Evolutionary conservation across 2,888 invertebrate species (phyloP), one percentile per base, ranked within the genome.

Genomic region (Sclerodermus sp.): DNA sequence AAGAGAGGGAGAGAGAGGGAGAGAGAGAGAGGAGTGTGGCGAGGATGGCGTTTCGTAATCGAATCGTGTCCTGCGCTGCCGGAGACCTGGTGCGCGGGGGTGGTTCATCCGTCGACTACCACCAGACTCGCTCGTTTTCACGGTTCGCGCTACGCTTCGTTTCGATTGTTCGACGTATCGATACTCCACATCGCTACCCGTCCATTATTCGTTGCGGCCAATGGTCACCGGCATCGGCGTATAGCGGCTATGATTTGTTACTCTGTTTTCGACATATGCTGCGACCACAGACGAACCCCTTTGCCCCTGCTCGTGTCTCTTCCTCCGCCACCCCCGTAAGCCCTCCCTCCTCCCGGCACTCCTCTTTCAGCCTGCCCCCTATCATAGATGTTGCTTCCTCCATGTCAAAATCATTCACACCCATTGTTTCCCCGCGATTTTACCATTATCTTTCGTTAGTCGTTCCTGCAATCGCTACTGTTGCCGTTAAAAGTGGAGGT

Each of bases 131-230:
- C 56, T 64, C 67, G 67, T 61, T 64, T 70, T 68, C 66, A 68
- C 68, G 67, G 65, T 71, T 64, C 64, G 61, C 65, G 60, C 67
- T 62, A 60, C 63, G 62, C 56, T 64, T 65, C 66, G 66, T 70
- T 60, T 71, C 71, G 69, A 71, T 73, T 71, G 71, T 71, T 62
- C 66, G 63, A 62, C 62, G 61, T 69, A 68, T 72, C 70, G 71
- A 66, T 68, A 64, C 62, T 62, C 66, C 67, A 64, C 71, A 69
- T 71, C 66, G 59, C 67, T 64, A 62, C 66, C 69, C 66, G 66
- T 68, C 71, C 67, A 73, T 74, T 76, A 71, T 74, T 70, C 66
- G 68, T 67, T 68, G 68, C 68, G 68, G 69, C 67, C 69, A 67
- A 69, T 70, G 67, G 64, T 68, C 69, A 66, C 58, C 48, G 47